Percentiles rank a stretch among this genome's conserved stretches.
These are phyloP conservation scores for Sphaeramia orbicularis DNA, from an alignment of 2,797 vertebrate species.

Conservation along the genomic window DNA sequence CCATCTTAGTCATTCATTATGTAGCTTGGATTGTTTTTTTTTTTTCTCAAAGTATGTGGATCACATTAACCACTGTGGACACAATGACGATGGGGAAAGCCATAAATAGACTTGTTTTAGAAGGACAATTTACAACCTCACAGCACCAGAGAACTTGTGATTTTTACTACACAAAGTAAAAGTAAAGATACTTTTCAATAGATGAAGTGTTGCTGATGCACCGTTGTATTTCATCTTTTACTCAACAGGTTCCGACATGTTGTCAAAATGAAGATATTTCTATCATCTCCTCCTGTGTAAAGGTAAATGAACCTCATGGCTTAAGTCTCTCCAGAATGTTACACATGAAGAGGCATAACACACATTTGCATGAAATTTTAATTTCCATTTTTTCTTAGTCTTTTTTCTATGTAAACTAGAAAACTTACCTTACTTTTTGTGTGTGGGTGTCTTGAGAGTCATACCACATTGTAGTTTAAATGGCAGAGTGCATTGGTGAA, in stretches of 20 bases:
- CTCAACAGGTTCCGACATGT: too few species aligned
- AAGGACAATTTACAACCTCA: not conserved
- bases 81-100: constrained; percentile 6
- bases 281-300: not conserved
- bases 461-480: constrained; percentile 1
- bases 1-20: constrained; percentile 11
- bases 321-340: not conserved
- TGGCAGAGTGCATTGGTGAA: not conserved
- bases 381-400: constrained; percentile 8
- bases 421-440: not conserved
- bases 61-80: constrained; percentile 13
- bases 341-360: not conserved
- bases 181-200: too few species aligned
- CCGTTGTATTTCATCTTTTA: too few species aligned
- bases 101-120: not conserved
- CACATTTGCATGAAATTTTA: constrained; percentile 3
- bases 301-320: not conserved
- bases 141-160: not conserved
- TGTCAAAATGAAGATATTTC: too few species aligned
- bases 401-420: not conserved
- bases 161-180: too few species aligned
- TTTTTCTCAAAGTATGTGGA: constrained; percentile 18
- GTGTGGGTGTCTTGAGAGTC: not conserved
- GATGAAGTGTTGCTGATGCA: too few species aligned
- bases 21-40: constrained; percentile 9